Evolutionary conservation across 1,140 invertebrate species (phyloP), one percentile per base, ranked within the genome.

Genomic region (Trichonephila clavipes): DNA sequence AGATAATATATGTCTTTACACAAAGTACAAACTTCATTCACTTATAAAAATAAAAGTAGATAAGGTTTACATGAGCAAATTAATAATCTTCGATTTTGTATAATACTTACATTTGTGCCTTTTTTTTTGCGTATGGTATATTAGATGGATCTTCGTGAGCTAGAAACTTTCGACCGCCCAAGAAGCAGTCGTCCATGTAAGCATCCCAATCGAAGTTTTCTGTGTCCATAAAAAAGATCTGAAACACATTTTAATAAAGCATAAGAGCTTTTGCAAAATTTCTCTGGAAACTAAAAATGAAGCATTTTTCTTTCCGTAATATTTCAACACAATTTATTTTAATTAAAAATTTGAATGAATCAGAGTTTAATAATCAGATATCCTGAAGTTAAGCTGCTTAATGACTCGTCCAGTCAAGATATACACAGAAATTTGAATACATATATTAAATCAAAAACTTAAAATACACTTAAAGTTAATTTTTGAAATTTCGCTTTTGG

Each of bases 71-170:
- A 0, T 44, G 24, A 12, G 10, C 14, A 18, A 5, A 85, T 18
- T 19, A 4, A 66, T 16, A 58, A 28, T 4, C n/a, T 21, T 6
- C n/a, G 18, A 19, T 91, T 62, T 21, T 19, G 34, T 21, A 44
- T 24, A 24, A 18, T 44, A 14, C 93, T 82, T 83, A 94, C 93
- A 85, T 62, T 69, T 94, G 88, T 3, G 93, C 72, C 40, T 94
- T 94, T 72, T 86, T 94, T 21, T 51, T 94, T 12, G 93, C 93
- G 18, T 90, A 94, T 24, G 93, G 93, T 16, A 94, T 94, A n/a
- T 94, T 94, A 5, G 93, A 94, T 24, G 86, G 87, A 69, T 89
- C 77, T 90, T 94, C 93, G n/a, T 85, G 72, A n/a, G 92, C 92
- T 34, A 94, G 24, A 40, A 90, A 85, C 34, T 85, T 94, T 51